Conservation (phyloP, 2,113 vertebrate species). For the Pavo muticus region DNA sequence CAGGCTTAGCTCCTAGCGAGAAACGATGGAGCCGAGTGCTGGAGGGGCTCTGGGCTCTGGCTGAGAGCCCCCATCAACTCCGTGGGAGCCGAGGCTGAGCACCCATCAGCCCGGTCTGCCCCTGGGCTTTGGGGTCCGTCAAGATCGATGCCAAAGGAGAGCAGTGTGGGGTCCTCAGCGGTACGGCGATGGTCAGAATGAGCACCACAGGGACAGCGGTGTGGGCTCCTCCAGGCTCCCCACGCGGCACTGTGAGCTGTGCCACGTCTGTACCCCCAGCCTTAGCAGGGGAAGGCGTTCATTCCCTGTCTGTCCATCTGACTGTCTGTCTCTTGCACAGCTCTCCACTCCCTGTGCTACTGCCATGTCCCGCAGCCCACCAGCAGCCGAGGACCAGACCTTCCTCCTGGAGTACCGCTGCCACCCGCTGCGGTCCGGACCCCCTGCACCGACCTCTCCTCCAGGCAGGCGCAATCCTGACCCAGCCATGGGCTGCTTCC, state of each 20-base stretch:
- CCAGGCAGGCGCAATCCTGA: not conserved
- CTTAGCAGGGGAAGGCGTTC: not conserved
- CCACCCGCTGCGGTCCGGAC: slow-evolving; percentile 35
- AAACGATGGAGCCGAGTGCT: not conserved
- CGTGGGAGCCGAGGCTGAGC: not conserved
- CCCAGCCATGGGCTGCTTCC: accelerated
- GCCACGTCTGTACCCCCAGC: not conserved
- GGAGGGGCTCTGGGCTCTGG: not conserved
- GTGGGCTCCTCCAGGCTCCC: not conserved
- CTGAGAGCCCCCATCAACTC: not conserved
- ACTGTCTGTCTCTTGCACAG: not conserved
- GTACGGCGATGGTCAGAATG: not conserved
- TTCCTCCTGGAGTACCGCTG: slow-evolving; percentile 78
- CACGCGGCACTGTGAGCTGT: accelerated
- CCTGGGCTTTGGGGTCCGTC: not conserved
- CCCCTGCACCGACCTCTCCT: not conserved
- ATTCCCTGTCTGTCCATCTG: not conserved
- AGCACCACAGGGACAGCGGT: not conserved
- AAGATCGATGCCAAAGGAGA: not conserved
- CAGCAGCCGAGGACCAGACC: slow-evolving; percentile 55
- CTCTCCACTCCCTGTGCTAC: not conserved
- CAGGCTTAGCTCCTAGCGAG: accelerated
- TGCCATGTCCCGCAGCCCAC: not conserved
- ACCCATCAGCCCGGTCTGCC: not conserved
- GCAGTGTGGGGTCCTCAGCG: no score